Evolutionary conservation across 1,140 invertebrate species (phyloP), one percentile per base, ranked within the genome.

Genomic region (Colletes gigas): DNA sequence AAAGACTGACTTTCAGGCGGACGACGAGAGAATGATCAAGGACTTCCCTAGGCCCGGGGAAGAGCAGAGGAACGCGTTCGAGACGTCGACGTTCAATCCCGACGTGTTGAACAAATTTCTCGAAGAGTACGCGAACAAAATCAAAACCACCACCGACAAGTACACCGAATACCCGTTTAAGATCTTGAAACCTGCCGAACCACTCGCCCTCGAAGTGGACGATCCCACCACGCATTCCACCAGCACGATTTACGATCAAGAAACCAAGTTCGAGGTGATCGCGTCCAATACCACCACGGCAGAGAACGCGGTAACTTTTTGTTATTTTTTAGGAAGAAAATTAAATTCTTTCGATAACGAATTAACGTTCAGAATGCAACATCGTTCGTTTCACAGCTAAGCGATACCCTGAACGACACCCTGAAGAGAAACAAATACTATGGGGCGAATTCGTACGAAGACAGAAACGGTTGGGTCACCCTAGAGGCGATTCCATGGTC

Each of bases 401-500:
- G 91, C 86, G 93, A 93, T 89, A 88, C 81, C 9, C 67, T 91
- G 10, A 93, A 94, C 92, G 80, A 95, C 62, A 92, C 92, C 3
- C 17, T 83, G n/a, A 92, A 93, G 63, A 88, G 91, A 72, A 92
- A 93, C 79, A 93, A 93, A 69, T 93, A 91, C 19, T 94, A 93
- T 88, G 89, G 90, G 19, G 94, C 86, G 91, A 93, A 95, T 89
- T 94, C 95, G 2, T 95, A 94, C 78, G 95, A 96, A 74, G 95
- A 97, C 83, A 94, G 95, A 82, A 95, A 95, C 73, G 96, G 96
- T 0, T 97, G 96, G 96, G 96, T 97, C 0, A 96, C 96, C 4
- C 90, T 97, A 59, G 96, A 97, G 70, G 96, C 96, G 0, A 94
- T 97, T 8, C 96, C 96, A 1, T 97, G 96, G 96, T 96, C 96